These are phyloP conservation scores for Micropoecilia bifurca DNA, from an alignment of 2,797 vertebrate genomes.

Conservation along the genomic window DNA sequence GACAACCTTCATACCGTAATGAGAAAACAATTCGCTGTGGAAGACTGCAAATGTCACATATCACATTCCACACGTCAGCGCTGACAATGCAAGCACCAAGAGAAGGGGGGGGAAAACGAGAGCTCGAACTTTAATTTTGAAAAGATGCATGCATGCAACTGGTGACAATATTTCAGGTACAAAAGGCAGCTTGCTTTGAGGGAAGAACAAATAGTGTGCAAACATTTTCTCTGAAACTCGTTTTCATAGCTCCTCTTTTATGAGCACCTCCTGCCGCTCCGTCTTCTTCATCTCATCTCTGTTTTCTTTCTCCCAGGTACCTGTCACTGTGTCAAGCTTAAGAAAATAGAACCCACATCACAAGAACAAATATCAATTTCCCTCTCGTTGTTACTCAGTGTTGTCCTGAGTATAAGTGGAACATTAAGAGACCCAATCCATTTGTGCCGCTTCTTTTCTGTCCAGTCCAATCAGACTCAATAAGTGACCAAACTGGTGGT, in stretches of 20 bases:
- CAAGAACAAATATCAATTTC: conserved; percentile 63
- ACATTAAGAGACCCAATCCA: background rate
- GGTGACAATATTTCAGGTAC: conserved; percentile 1
- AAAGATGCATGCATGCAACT: conserved; percentile 10
- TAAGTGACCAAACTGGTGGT: background rate
- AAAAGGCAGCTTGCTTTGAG: conserved; percentile 22
- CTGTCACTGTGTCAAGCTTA: conserved; percentile 44
- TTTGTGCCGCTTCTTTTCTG: background rate
- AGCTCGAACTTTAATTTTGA: conserved; percentile 4
- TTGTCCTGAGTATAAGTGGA: conserved; percentile 14
- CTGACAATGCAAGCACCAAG: conserved; percentile 51
- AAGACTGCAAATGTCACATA: conserved; percentile 54
- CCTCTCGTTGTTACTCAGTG: conserved; percentile 49
- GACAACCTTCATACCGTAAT: conserved; percentile 38
- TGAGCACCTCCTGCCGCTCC: conserved; percentile 22
- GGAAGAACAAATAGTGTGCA: conserved; percentile 32
- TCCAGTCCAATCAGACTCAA: background rate
- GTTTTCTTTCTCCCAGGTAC: conserved; percentile 44
- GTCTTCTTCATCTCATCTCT: conserved; percentile 19
- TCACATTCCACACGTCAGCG: conserved; percentile 65
- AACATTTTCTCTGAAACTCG: conserved; percentile 32
- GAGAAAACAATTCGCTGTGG: conserved; percentile 58
- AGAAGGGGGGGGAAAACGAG: conserved; percentile 11
- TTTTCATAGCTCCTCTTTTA: conserved; percentile 22
- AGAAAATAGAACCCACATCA: conserved; percentile 55